Conservation (phyloP, 2,113 vertebrate genomes). For the Dasyornis broadbenti region DNA sequence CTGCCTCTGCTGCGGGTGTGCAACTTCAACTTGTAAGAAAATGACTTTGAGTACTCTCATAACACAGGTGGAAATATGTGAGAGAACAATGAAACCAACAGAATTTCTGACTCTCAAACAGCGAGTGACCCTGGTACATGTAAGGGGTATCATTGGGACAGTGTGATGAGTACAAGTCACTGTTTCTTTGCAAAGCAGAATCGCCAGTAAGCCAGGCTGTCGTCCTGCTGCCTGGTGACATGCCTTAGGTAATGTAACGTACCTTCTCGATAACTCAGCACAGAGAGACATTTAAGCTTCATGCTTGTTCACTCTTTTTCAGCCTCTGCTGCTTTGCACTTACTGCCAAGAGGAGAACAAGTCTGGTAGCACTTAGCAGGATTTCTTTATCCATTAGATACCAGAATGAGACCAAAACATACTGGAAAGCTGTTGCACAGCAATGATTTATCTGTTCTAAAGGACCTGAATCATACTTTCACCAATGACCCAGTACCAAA, state of each 20-base stretch:
- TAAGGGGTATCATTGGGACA: not conserved
- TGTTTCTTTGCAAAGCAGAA: not conserved
- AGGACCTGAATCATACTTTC: not conserved
- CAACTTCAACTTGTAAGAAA: not conserved
- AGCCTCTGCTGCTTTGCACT: not conserved
- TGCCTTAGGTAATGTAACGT: not conserved
- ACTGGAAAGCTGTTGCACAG: not conserved
- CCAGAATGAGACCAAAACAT: not conserved
- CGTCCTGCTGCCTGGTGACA: not conserved
- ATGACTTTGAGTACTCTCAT: not conserved
- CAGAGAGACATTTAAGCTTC: not conserved
- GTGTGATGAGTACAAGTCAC: not conserved
- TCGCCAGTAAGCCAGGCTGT: not conserved
- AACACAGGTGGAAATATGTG: not conserved
- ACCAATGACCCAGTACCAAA: not conserved
- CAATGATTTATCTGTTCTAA: not conserved
- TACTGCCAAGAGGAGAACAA: not conserved
- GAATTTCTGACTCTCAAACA: not conserved
- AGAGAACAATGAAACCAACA: not conserved
- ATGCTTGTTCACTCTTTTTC: not conserved
- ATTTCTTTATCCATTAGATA: not conserved
- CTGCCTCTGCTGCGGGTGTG: not conserved
- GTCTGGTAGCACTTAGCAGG: not conserved
- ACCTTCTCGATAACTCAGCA: not conserved
- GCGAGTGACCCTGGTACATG: rapidly evolving